A percentile compares a stretch with the other conserved stretches of the same genome.
Evolutionary conservation across 2,888 invertebrate genomes (phyloP).

Genomic region (Drosophila melanocephala): DNA sequence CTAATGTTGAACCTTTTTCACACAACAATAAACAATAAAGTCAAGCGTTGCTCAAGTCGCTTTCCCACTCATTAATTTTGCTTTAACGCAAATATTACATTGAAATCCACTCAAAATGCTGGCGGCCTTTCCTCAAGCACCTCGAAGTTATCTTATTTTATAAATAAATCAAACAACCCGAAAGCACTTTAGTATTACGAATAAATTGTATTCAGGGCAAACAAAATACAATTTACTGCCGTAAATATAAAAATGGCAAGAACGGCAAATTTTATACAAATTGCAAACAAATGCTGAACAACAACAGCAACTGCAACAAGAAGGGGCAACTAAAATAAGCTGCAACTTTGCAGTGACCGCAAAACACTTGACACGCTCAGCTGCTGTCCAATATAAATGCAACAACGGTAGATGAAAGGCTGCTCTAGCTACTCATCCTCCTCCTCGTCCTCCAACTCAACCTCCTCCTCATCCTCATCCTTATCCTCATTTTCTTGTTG

Average conservation of each 20-base stretch:
- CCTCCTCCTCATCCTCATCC: fast-evolving
- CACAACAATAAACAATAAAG: constrained; percentile 30
- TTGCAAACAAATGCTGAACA: constrained; percentile 71
- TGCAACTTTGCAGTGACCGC: constrained; percentile 62
- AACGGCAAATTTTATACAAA: constrained; percentile 72
- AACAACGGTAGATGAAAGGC: constrained; percentile 33
- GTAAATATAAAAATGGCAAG: constrained; percentile 13
- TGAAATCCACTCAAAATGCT: constrained; percentile 37
- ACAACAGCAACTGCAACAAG: constrained; percentile 22
- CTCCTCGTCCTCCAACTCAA: not conserved
- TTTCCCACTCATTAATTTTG: constrained; percentile 30
- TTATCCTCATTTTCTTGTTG: not conserved
- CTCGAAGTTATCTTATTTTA: constrained; percentile 37
- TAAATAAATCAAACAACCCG: constrained; percentile 46
- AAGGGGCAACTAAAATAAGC: constrained; percentile 47
- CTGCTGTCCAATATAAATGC: constrained; percentile 70
- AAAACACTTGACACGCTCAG: constrained; percentile 78
- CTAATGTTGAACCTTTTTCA: constrained; percentile 5
- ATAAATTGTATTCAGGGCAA: constrained; percentile 38
- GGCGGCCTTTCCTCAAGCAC: constrained; percentile 17
- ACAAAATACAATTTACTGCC: constrained; percentile 59
- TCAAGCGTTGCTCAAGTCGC: constrained; percentile 1
- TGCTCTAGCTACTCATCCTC: not conserved
- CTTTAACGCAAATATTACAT: constrained; percentile 10
- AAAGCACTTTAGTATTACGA: constrained; percentile 52